phyloP scores from a whole-genome alignment of 2,888 invertebrate species.

The Phyllotreta striolata region DNA sequence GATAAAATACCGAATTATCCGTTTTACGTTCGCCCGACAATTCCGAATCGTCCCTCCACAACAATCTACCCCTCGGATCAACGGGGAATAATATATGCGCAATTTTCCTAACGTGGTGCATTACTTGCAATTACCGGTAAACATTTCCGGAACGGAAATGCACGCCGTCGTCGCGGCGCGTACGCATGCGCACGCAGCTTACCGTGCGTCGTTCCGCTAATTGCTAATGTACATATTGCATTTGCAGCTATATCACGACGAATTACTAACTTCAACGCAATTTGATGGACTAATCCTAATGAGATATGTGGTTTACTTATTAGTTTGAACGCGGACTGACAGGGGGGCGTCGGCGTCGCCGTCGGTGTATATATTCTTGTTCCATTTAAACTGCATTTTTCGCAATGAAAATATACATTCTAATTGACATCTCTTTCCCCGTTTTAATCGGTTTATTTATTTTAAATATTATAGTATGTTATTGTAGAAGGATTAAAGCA shows the following conservation, averaged over 20 bases:
- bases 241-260: conserved; percentile 48
- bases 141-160: conserved; percentile 61
- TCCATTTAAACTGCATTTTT: not conserved
- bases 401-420: not conserved
- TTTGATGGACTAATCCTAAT: conserved; percentile 42
- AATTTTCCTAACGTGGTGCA: conserved; percentile 55
- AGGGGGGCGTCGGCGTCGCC: not conserved
- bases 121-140: conserved; percentile 62
- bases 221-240: conserved; percentile 52
- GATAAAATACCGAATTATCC: too few relatives aligned
- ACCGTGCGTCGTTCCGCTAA: conserved; percentile 45
- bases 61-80: conserved; percentile 2
- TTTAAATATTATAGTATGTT: not conserved
- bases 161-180: conserved; percentile 50
- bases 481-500: not conserved
- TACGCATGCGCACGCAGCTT: conserved; percentile 53
- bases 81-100: conserved; percentile 20
- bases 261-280: conserved; percentile 45
- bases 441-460: too few relatives aligned
- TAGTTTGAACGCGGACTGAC: conserved; percentile 10
- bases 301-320: conserved; percentile 40
- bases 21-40: conserved; percentile 4
- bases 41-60: not conserved
- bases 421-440: too few relatives aligned
- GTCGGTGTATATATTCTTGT: too few relatives aligned